Base-by-base conservation (phyloP, 2,797 vertebrate genomes). In the Sebastes hubbsi region DNA sequence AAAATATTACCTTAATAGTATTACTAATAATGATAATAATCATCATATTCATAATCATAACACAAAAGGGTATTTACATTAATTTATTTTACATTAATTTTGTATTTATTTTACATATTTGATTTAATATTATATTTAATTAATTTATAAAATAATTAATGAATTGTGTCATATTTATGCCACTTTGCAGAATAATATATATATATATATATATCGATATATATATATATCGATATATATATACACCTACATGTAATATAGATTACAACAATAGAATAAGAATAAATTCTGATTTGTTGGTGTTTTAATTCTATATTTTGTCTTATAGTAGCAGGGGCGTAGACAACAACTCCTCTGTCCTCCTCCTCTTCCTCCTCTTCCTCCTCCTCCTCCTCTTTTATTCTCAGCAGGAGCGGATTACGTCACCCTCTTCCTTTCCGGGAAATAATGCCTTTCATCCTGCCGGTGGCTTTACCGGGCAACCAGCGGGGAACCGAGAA, bases 361-460 rank as follows among this genome's bases (percentile, higher is more conserved):
- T 72, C 60, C 36, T 74, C 34, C 72, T 81, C 81, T 27, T 73
- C 80, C 52, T 78, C 71, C 63, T 72, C 82, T 3, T 85, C 30
- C 16, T 36, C 52, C 52, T 69, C 67, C 62, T 68, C 65, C 65
- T 32, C 65, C 11, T 22, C 46, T 62, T 54, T 76, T 78, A n/a
- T 87, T 79, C 80, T 61, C 52, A 70, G 49, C 77, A 80, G 66
- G 29, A 81, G 55, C 1, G 3, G 24, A 66, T 89, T 55, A 90
- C 78, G 34, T 89, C 90, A 87, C n/a, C 84, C 42, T 72, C 22
- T 30, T 64, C 77, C 84, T 87, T 91, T 92, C 91, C 91, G 86
- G 91, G 91, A 92, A 92, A 88, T 75, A 65, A 66, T 16, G 63
- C 82, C 67, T 54, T 65, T 89, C 71, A 84, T 87, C 66, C 86